Base-by-base conservation (phyloP, 2,888 invertebrate species). In the Hirtodrosophila trivittata region DNA sequence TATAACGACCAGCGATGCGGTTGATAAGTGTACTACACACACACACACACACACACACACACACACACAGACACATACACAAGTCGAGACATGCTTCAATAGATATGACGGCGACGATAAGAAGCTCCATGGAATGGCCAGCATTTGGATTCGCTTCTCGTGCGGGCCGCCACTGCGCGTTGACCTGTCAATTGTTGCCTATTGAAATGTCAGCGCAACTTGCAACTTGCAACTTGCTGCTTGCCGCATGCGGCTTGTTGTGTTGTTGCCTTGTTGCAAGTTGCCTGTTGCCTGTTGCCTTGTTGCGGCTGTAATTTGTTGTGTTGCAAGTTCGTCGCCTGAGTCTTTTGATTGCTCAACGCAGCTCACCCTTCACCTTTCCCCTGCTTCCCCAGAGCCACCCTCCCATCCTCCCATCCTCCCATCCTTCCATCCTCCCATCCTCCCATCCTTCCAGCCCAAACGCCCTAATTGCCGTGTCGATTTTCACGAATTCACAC, bases 121-220 rank as follows among this genome's bases (percentile, higher is more conserved):
- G 65, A 33, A 47, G 37, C 47, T 32, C 42, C 50, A 50, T 43
- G 21, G 28, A 50, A 46, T 49, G 12, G 30, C 41, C 38, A 14
- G 4, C 35, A 35, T 16, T 41, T 12, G 28, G 10, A 32, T 39
- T 41, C 13, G 39, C 42, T 50, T 32, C 37, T 52, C 51, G 70
- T 68, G 67, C 70, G 67, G 67, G 67, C 68, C 68, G 57, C 70
- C 71, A 59, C 58, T 88, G 86, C 88, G 90, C 90, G 89, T 89
- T 89, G 89, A 89, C 88, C 89, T 90, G 89, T 90, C 89, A 89
- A 89, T 89, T 90, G 77, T 77, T 74, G 72, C 82, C 90, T 89
- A 89, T 89, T 89, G 89, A 89, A 89, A 90, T 89, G 89, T 89
- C 89, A 90, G 89, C 83, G 75, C 76, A 69, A 68, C 47, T 55